phyloP scores from a whole-genome alignment of 2,888 invertebrate genomes.

The Anorthoa munda region DNA sequence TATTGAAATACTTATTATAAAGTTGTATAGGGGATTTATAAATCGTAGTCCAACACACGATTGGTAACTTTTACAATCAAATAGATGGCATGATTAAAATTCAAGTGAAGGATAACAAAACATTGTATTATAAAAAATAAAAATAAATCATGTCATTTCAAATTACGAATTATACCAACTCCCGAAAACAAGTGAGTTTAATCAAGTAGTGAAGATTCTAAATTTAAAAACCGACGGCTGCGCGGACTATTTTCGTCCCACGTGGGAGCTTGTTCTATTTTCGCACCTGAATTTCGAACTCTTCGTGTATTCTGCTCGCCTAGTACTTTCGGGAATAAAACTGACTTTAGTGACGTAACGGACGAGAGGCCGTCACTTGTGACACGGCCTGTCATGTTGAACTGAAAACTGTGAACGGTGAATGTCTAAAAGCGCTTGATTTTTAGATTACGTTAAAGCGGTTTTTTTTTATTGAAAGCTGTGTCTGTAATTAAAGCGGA shows the following conservation, averaged over 20 bases:
- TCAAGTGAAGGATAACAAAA: not conserved
- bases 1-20: too few species aligned
- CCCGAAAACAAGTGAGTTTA: conserved; percentile 8
- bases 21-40: not conserved
- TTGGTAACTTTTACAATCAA: not conserved
- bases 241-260: conserved; percentile 80
- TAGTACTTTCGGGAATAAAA: conserved; percentile 83
- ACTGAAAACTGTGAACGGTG: conserved; percentile 59
- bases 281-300: conserved; percentile 78
- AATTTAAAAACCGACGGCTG: conserved; percentile 67
- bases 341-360: conserved; percentile 89
- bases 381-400: conserved; percentile 72
- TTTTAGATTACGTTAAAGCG: conserved; percentile 44
- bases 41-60: not conserved
- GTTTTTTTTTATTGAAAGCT: conserved; percentile 42
- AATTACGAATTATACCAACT: conserved; percentile 2
- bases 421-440: conserved; percentile 58
- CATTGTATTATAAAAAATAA: not conserved
- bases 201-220: conserved; percentile 69
- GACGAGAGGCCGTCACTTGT: conserved; percentile 86
- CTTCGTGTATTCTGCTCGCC: conserved; percentile 78
- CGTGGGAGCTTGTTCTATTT: conserved; percentile 86
- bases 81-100: conserved; percentile 15
- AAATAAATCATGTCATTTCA: not conserved
- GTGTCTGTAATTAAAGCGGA: conserved; percentile 10